A percentile compares a stretch with the other conserved stretches of the same genome.
These are phyloP conservation scores for Vireo griseus DNA, from an alignment of 2,797 vertebrate genomes.

Conservation along the genomic window DNA sequence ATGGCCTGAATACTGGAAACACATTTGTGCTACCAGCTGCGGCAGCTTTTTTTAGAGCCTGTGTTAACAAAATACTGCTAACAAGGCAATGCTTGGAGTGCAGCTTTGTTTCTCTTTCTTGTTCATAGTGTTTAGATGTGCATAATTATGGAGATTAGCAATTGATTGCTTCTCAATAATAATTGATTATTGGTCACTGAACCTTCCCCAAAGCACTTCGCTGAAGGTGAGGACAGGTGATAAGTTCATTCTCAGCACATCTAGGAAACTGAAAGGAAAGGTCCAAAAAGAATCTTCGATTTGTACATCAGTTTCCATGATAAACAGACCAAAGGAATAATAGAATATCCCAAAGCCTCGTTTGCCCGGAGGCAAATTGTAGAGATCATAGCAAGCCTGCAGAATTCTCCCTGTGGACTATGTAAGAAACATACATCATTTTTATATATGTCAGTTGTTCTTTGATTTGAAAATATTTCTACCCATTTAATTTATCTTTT, in stretches of 20 bases:
- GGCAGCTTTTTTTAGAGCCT: conserved; percentile 90
- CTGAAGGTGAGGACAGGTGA: conserved; percentile 78
- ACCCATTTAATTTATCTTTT: conserved; percentile 80
- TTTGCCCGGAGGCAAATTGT: conserved; percentile 82
- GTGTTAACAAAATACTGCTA: conserved; percentile 88
- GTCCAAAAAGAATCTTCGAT: conserved; percentile 73
- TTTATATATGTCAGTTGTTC: conserved; percentile 82
- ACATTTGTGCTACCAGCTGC: conserved; percentile 95
- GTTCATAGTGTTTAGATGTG: conserved; percentile 91
- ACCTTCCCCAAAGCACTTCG: conserved; percentile 74
- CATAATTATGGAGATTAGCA: conserved; percentile 95
- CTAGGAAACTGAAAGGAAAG: conserved; percentile 62
- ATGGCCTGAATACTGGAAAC: conserved; percentile 88
- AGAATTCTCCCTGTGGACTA: conserved; percentile 78
- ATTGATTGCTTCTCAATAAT: conserved; percentile 89
- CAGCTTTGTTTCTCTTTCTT: conserved; percentile 89
- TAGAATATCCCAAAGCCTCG: conserved; percentile 78
- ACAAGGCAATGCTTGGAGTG: conserved; percentile 84
- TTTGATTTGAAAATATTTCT: conserved; percentile 82
- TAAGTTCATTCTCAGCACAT: conserved; percentile 71
- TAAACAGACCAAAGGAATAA: conserved; percentile 84
- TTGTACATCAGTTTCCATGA: conserved; percentile 83
- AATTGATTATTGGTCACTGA: conserved; percentile 87
- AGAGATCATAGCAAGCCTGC: conserved; percentile 82
- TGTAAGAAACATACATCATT: conserved; percentile 82